Conservation (phyloP, 2,113 vertebrate genomes). For the Tylochromis polylepis region DNA sequence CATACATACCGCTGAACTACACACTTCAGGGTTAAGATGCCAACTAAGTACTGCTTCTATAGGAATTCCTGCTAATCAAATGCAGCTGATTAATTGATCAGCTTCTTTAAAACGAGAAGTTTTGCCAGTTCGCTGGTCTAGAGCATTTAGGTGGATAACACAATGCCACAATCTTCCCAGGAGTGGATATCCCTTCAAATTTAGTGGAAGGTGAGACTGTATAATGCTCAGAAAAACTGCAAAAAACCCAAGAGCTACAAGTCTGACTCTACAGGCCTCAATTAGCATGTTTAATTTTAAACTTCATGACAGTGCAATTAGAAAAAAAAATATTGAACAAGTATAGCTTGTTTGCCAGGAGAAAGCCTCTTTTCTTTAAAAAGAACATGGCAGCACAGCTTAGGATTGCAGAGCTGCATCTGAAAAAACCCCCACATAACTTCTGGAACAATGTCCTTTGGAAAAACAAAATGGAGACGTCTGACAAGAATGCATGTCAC, state of each 20-base stretch:
- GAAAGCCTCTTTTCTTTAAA: not conserved
- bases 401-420: not conserved
- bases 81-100: not conserved
- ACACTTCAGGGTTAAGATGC: not conserved
- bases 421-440: accelerated
- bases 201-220: not conserved
- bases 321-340: not conserved
- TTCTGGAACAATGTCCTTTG: not conserved
- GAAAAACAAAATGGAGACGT: not conserved
- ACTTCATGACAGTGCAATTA: not conserved
- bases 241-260: not conserved
- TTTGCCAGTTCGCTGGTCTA: too few species aligned
- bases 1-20: not conserved
- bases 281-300: not conserved
- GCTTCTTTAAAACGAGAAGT: not conserved
- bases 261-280: not conserved
- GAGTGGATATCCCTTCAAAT: not conserved
- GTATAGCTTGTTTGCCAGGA: not conserved
- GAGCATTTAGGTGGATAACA: not conserved
- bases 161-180: not conserved
- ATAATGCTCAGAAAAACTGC: not conserved
- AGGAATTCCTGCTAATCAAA: not conserved
- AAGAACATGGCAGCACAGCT: not conserved
- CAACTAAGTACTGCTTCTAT: not conserved
- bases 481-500: not conserved